A percentile compares a stretch with the other conserved stretches of the same genome.
Evolutionary conservation across 2,888 invertebrate genomes (phyloP).

Genomic region (Laothoe populi): DNA sequence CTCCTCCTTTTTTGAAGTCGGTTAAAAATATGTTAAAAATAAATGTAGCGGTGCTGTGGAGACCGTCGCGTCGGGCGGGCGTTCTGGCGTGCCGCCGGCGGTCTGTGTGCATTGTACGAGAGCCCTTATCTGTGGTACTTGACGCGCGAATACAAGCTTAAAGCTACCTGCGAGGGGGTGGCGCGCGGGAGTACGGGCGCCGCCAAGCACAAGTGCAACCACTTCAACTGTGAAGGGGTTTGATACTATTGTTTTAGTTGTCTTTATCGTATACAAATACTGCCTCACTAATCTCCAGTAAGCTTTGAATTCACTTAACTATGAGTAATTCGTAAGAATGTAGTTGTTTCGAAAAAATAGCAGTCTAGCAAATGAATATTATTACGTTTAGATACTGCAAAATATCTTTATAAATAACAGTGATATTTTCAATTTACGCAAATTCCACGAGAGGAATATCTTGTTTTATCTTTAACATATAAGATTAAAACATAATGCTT

Average conservation of each 20-base stretch:
- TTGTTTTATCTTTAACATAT: too few relatives aligned
- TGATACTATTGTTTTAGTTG: slow-evolving; percentile 52
- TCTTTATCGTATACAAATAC: slow-evolving; percentile 36
- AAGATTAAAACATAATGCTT: background rate
- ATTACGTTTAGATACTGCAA: too few relatives aligned
- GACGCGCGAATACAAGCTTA: slow-evolving; percentile 62
- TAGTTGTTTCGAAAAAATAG: background rate
- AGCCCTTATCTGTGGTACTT: slow-evolving; percentile 63
- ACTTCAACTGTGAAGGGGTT: slow-evolving; percentile 67
- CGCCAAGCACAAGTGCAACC: slow-evolving; percentile 45
- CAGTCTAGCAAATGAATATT: background rate
- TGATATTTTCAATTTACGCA: too few relatives aligned
- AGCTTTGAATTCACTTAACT: slow-evolving; percentile 1
- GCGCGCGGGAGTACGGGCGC: slow-evolving; percentile 44
- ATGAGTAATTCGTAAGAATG: background rate
- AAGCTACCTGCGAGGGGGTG: slow-evolving; percentile 57
- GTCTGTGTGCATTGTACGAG: slow-evolving; percentile 41
- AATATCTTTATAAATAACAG: too few relatives aligned
- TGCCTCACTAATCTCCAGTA: slow-evolving; percentile 10
- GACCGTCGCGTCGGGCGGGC: slow-evolving; percentile 46
- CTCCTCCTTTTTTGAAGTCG: too few relatives aligned
- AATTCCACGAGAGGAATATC: too few relatives aligned
- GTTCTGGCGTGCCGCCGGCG: slow-evolving; percentile 39
- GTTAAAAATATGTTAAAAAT: slow-evolving; percentile 15
- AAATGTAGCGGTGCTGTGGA: slow-evolving; percentile 44